phyloP scores from a whole-genome alignment of 2,888 invertebrate genomes.

The Campaea margaritaria region DNA sequence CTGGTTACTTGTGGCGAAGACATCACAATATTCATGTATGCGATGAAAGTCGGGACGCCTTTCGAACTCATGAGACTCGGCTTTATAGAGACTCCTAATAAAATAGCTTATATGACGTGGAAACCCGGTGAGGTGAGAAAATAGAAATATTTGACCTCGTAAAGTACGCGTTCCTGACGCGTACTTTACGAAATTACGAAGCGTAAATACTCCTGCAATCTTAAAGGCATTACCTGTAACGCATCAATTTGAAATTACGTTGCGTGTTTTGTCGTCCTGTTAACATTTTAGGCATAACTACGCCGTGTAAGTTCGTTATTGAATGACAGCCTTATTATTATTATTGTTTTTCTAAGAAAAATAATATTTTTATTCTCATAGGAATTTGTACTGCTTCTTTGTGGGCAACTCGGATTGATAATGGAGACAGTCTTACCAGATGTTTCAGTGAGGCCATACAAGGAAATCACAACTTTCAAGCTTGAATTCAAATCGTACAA shows the following conservation, averaged over 20 bases:
- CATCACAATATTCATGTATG: constrained; percentile 88
- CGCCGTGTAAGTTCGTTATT: too few species aligned
- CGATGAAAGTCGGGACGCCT: constrained; percentile 68
- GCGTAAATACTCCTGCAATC: too few species aligned
- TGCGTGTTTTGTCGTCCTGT: too few species aligned
- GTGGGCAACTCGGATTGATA: constrained; percentile 73
- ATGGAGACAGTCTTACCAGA: constrained; percentile 74
- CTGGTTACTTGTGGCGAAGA: constrained; percentile 89
- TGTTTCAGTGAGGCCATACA: constrained; percentile 55
- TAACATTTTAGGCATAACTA: too few species aligned
- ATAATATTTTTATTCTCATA: constrained; percentile 35
- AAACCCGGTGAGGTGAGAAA: constrained; percentile 80
- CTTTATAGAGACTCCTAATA: constrained; percentile 87
- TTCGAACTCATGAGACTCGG: constrained; percentile 87
- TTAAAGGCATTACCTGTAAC: too few species aligned
- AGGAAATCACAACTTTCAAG: constrained; percentile 73
- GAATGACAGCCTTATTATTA: too few species aligned
- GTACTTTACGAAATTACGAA: too few species aligned
- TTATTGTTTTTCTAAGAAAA: background rate
- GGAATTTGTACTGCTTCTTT: constrained; percentile 70
- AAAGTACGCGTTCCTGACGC: too few species aligned
- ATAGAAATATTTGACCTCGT: too few species aligned
- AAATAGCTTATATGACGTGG: constrained; percentile 89
- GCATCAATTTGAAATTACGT: too few species aligned
- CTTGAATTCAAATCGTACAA: constrained; percentile 68